Base-by-base conservation (phyloP, 2,888 invertebrate genomes). In the Achlya flavicornis region DNA sequence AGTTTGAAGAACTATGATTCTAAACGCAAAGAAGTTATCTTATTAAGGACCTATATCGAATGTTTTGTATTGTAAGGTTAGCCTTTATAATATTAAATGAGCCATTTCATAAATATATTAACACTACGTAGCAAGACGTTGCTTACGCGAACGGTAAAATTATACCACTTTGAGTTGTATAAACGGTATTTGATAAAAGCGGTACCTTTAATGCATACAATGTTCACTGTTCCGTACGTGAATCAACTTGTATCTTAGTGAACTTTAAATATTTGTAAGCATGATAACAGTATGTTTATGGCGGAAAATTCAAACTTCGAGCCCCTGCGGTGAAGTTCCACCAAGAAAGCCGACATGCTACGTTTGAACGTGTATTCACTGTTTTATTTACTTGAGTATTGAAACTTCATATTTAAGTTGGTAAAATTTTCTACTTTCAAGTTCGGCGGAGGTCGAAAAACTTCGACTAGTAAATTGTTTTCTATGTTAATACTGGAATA, bases 371-470 rank as follows among this genome's bases (percentile, higher is more conserved):
- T 53, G 53, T 53, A 53, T 53, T 53, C 61, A 64, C 62, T 69
- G 69, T 69, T 76, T 76, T 80, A 78, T 81, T 77, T 77, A 78
- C 74, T 73, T 73, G 64, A 71, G 66, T 48, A 59, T 19, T 70
- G 69, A 71, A 71, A 78, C 69, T 75, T 76, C 59, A 66, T 63
- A 77, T 78, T 77, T 72, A 75, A 79, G 71, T 78, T 79, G 48
- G n/a, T 7, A 46, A 71, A 73, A 73, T 72, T 72, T 69, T 61
- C 68, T 73, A 74, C 73, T 78, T 79, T 12, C 64, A 19, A 41
- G 14, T 19, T 60, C 60, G 60, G 43, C 3, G 41, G 41, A 38
- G 38, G 14, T 38, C 41, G 19, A 26, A 7, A 10, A 60, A 60
- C 60, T 60, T 60, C 26, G 60, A 19, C 60, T 60, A 59, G 58